Evolutionary conservation across 2,888 invertebrate genomes (phyloP).

Genomic region (Drosophila aldrichi): DNA sequence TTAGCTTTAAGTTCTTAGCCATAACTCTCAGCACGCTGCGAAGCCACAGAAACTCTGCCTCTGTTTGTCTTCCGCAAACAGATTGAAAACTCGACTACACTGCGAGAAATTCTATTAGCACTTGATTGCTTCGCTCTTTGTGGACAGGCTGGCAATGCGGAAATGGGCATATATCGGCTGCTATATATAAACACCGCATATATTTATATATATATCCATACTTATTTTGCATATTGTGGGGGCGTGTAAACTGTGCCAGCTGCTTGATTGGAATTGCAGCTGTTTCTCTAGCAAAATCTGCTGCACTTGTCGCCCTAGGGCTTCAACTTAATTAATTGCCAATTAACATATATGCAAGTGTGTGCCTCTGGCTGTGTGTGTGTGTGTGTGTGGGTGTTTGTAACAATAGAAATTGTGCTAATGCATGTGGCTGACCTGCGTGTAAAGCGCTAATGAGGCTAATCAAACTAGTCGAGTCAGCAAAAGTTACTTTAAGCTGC

Average conservation of each 20-base stretch:
- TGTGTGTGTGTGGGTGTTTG: slow-evolving; percentile 15
- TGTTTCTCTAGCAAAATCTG: slow-evolving; percentile 31
- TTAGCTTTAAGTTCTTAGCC: slow-evolving; percentile 22
- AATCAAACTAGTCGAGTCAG: slow-evolving; percentile 24
- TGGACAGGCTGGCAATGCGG: slow-evolving; percentile 49
- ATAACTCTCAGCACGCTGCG: slow-evolving; percentile 24
- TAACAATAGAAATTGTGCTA: slow-evolving; percentile 45
- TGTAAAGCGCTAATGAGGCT: slow-evolving; percentile 14
- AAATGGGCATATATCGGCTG: slow-evolving; percentile 38
- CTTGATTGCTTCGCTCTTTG: slow-evolving; percentile 12
- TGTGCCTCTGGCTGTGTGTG: background rate
- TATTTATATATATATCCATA: background rate
- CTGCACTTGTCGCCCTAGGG: slow-evolving; percentile 55
- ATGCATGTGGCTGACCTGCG: slow-evolving; percentile 29
- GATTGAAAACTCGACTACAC: slow-evolving; percentile 42
- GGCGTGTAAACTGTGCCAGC: slow-evolving; percentile 63
- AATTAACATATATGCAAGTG: slow-evolving; percentile 67
- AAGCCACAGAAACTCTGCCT: slow-evolving; percentile 55
- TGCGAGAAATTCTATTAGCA: slow-evolving; percentile 29
- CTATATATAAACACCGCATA: background rate
- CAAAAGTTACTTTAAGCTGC: background rate
- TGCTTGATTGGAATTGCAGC: slow-evolving; percentile 20
- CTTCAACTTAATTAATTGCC: slow-evolving; percentile 68
- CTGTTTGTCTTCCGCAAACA: slow-evolving; percentile 64
- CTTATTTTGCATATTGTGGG: slow-evolving; percentile 15